Conservation (phyloP, 2,113 vertebrate genomes). For the Tachuris rubrigastra region DNA sequence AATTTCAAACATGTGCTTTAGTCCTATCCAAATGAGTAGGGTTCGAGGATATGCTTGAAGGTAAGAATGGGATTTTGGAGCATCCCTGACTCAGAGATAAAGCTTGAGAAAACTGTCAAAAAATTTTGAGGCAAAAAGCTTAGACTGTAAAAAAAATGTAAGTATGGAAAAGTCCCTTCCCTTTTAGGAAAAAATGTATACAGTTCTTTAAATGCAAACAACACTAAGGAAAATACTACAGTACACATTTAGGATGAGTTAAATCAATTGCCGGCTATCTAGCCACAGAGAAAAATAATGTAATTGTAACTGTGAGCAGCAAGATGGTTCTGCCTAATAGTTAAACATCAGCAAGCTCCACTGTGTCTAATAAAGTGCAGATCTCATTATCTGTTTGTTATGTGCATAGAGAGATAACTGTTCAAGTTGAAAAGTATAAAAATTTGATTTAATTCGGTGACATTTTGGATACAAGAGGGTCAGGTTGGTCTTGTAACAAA, state of each 20-base stretch:
- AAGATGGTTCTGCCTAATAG: constrained; percentile 41
- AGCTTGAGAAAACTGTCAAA: not conserved
- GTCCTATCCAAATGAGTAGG: not conserved
- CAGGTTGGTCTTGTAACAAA: constrained; percentile 12
- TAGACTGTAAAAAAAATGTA: not conserved
- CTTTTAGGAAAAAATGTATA: not conserved
- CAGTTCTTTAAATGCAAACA: not conserved
- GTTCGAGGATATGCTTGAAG: not conserved
- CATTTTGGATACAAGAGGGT: constrained; percentile 49
- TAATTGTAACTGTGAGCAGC: not conserved
- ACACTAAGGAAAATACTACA: not conserved
- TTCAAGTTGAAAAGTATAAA: constrained; percentile 56
- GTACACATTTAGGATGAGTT: not conserved
- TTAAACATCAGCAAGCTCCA: not conserved
- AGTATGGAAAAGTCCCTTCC: not conserved
- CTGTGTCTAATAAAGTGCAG: constrained; percentile 65
- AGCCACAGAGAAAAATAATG: not conserved
- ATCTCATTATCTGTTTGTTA: constrained; percentile 69
- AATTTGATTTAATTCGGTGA: constrained; percentile 58
- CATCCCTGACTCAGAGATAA: not conserved
- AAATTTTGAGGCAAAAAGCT: not conserved
- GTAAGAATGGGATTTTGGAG: not conserved
- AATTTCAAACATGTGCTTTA: not conserved
- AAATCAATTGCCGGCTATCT: not conserved
- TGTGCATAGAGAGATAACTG: constrained; percentile 52